Evolutionary conservation across 2,113 vertebrate genomes (phyloP).

Genomic region (Paramisgurnus dabryanus): DNA sequence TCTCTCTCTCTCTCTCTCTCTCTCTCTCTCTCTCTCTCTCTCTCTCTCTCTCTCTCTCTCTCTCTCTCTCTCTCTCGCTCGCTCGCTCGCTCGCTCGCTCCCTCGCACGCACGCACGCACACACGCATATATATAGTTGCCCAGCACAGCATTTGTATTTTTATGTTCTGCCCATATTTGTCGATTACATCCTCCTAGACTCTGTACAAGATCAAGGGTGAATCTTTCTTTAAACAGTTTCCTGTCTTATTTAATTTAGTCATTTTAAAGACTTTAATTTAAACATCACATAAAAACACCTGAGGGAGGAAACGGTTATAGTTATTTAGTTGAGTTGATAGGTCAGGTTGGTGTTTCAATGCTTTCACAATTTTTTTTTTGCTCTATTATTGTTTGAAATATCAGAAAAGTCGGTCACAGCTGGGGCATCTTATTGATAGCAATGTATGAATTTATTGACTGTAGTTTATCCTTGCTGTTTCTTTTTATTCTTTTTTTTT

Average conservation of each 20-base stretch:
- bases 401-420: too few species aligned
- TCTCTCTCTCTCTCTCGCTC: too few species aligned
- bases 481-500: too few species aligned
- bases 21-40: neutral
- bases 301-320: neutral
- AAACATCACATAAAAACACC: neutral
- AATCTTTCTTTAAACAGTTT: neutral
- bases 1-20: neutral
- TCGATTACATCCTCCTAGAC: too few species aligned
- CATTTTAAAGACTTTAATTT: neutral
- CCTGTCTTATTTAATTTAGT: neutral
- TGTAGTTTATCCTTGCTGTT: too few species aligned
- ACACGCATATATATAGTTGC: neutral
- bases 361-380: neutral
- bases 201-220: neutral
- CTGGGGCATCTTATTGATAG: too few species aligned
- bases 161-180: neutral
- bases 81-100: too few species aligned
- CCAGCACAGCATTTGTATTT: neutral
- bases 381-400: too few species aligned
- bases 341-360: conserved; percentile 8
- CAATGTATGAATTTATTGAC: too few species aligned
- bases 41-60: too few species aligned
- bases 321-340: neutral
- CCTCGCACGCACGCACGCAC: neutral